A percentile compares a stretch with the other conserved stretches of the same genome.
These are phyloP conservation scores for Sapajus apella DNA, from an alignment of 2,113 vertebrate genomes.

Conservation along the genomic window DNA sequence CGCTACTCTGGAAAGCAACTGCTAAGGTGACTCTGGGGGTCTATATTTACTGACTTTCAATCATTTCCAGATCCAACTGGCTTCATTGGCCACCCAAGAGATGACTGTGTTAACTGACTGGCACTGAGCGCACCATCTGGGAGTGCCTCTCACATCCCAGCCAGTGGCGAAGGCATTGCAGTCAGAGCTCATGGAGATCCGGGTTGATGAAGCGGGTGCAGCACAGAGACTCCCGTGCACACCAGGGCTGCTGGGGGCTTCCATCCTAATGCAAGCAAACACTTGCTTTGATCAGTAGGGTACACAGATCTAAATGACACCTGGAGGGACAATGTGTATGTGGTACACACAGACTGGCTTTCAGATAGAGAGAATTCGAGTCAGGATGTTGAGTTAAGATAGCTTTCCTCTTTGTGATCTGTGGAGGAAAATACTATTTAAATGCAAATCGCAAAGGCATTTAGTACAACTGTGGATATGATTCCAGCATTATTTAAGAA, in stretches of 20 bases:
- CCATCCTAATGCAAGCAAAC: not conserved
- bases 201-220: rapidly evolving
- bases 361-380: constrained; percentile 43
- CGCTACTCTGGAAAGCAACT: not conserved
- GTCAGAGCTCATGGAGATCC: rapidly evolving
- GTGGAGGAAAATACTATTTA: constrained; percentile 76
- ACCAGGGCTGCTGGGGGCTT: rapidly evolving
- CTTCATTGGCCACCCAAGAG: constrained; percentile 36
- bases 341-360: not conserved
- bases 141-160: rapidly evolving
- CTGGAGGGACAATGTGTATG: not conserved
- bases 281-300: not conserved
- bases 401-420: constrained; percentile 66
- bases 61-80: not conserved
- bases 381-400: constrained; percentile 67
- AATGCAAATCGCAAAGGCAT: constrained; percentile 76
- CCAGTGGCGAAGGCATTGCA: rapidly evolving
- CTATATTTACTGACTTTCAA: constrained; percentile 38
- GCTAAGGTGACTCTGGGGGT: not conserved
- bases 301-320: not conserved
- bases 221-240: not conserved
- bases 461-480: constrained; percentile 64
- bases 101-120: not conserved
- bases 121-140: not conserved
- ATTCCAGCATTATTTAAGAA: constrained; percentile 64